Evolutionary conservation across 2,797 vertebrate species (phyloP).

Genomic region (Saxicola maurus): DNA sequence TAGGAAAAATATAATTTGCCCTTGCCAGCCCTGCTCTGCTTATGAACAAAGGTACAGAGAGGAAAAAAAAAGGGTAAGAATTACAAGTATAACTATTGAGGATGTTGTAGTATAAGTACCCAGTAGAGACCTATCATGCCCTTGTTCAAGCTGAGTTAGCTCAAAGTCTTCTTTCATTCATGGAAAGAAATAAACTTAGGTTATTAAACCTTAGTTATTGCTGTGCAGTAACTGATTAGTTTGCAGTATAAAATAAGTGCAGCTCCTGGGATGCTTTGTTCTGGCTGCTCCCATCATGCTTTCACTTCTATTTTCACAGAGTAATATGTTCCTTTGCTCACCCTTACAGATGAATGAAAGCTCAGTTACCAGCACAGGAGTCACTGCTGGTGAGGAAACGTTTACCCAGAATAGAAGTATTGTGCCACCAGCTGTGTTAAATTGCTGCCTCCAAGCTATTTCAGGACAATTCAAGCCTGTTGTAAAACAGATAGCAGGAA

Average conservation of each 20-base stretch:
- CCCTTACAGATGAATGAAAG: background rate
- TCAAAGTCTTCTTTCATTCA: conserved; percentile 12
- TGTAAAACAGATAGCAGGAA: conserved; percentile 65
- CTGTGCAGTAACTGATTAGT: background rate
- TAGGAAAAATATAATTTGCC: background rate
- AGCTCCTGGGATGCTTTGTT: background rate
- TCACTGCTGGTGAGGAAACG: background rate
- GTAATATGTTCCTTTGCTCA: background rate
- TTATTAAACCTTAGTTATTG: background rate
- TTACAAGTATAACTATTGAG: background rate
- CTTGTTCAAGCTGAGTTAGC: background rate
- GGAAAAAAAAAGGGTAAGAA: background rate
- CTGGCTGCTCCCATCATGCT: background rate
- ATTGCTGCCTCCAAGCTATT: conserved; percentile 53
- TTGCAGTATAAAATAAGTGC: conserved; percentile 1
- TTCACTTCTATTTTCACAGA: background rate
- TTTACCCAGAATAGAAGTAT: conserved; percentile 25
- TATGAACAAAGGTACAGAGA: background rate
- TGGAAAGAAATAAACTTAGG: background rate
- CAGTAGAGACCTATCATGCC: background rate
- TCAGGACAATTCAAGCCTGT: conserved; percentile 8
- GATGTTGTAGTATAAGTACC: background rate
- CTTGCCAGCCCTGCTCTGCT: background rate
- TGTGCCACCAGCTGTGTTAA: conserved; percentile 60
- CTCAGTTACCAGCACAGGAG: conserved; percentile 11